Conservation (phyloP, 2,888 invertebrate species). For the Ectemnius lituratus region DNA sequence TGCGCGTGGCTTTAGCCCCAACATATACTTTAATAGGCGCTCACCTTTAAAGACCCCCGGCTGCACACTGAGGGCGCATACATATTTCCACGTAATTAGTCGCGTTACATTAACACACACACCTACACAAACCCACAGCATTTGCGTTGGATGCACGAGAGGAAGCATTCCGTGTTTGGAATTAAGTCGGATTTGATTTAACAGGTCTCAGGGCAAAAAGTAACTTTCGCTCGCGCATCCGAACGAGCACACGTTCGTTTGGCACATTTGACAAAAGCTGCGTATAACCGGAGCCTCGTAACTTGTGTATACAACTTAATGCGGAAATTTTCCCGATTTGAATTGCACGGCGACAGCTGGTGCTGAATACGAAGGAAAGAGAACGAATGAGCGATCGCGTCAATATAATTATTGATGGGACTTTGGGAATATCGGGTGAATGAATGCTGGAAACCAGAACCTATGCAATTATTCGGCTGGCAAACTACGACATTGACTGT, state of each 20-base stretch:
- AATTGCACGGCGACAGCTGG: slow-evolving; percentile 21
- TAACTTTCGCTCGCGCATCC: too few species aligned
- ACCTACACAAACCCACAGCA: too few species aligned
- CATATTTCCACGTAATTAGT: slow-evolving; percentile 34
- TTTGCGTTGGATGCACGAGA: too few species aligned
- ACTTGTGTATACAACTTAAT: slow-evolving; percentile 24
- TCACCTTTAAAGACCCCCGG: not conserved
- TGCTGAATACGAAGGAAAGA: not conserved
- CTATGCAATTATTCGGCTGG: slow-evolving; percentile 23
- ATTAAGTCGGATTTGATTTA: slow-evolving; percentile 33
- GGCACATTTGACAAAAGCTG: slow-evolving; percentile 38
- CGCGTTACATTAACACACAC: slow-evolving; percentile 36
- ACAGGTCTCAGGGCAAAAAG: slow-evolving; percentile 21
- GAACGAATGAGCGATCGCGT: not conserved
- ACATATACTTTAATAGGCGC: too few species aligned
- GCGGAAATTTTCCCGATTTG: slow-evolving; percentile 49
- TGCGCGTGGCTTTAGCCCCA: too few species aligned
- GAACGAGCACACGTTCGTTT: too few species aligned
- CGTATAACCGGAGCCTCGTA: slow-evolving; percentile 11
- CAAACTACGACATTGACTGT: too few species aligned
- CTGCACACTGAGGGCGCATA: slow-evolving; percentile 1
- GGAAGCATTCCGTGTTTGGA: too few species aligned
- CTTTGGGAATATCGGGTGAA: slow-evolving; percentile 11
- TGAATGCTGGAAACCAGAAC: slow-evolving; percentile 4
- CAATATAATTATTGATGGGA: not conserved